These are phyloP conservation scores for Mormyrops boulengeri DNA, from an alignment of 2,797 vertebrate species.

Conservation along the genomic window DNA sequence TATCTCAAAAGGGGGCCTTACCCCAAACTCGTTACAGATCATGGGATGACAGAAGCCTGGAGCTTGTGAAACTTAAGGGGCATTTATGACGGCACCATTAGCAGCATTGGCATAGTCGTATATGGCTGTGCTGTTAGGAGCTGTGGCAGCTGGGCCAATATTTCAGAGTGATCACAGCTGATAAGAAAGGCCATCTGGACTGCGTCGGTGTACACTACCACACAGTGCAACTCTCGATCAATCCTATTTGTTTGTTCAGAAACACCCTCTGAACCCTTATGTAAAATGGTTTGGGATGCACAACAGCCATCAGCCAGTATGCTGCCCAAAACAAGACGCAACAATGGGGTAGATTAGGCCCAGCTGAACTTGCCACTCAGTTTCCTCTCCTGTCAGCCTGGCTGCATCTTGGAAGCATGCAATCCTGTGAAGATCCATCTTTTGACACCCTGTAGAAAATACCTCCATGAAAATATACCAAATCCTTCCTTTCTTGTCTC, in stretches of 20 bases:
- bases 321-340: not conserved
- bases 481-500: not conserved
- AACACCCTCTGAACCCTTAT: not conserved
- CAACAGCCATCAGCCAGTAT: not conserved
- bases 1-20: not conserved
- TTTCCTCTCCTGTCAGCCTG: not conserved
- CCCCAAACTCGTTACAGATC: not conserved
- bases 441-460: not conserved
- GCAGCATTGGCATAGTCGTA: not conserved
- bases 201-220: not conserved
- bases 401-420: not conserved
- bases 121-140: slow-evolving; percentile 19
- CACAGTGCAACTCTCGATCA: not conserved
- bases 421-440: not conserved
- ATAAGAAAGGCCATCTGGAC: slow-evolving; percentile 47
- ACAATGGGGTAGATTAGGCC: not conserved
- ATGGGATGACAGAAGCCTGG: not conserved
- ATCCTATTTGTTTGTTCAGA: not conserved
- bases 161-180: slow-evolving; percentile 39
- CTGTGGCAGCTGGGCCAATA: slow-evolving; percentile 48
- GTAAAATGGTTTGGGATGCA: not conserved
- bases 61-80: not conserved
- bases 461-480: not conserved
- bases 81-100: not conserved
- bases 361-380: not conserved